Base-by-base conservation (phyloP, 1,140 invertebrate species). In the Hyles vespertilio region DNA sequence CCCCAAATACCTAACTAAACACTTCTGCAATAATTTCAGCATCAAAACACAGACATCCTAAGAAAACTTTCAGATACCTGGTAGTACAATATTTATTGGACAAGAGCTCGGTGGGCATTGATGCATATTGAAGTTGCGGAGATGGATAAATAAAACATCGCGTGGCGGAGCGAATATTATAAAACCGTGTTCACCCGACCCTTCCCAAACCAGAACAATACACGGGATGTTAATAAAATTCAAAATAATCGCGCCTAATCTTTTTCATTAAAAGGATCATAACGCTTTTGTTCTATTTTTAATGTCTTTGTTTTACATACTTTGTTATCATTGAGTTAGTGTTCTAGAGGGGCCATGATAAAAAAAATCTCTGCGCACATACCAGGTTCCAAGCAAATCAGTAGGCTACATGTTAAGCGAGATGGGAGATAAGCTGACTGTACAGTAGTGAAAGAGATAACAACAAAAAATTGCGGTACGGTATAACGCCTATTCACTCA, bases 111-210 rank as follows among this genome's bases (percentile, higher is more conserved):
- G 62, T 69, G 51, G 48, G 56, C 65, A 59, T 59, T 64, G 57
- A 62, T 69, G 64, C 67, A 65, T 72, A 67, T 70, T 67, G 59
- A 67, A 70, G 44, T 52, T 44, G 43, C 43, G 61, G 65, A 60
- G 59, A 61, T 52, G 58, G 59, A 60, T 67, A 63, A 72, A 72
- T 66, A 69, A 72, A 72, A 69, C 70, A 69, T 66, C 66, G 63
- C 68, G 63, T 55, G 56, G 51, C 52, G 54, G 46, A 58, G 52
- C 63, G 66, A 69, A 69, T 66, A 68, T 65, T 69, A 63, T 51
- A 72, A 61, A 51, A 61, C 66, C 57, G 49, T 59, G 65, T 58
- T 51, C 61, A 32, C 61, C 56, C 48, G 58, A 70, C 62, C 67
- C 65, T 57, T 58, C 40, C 55, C 59, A 32, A 48, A 44, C 9